phyloP scores from a whole-genome alignment of 2,888 invertebrate species.

The Conchocele bisecta region DNA sequence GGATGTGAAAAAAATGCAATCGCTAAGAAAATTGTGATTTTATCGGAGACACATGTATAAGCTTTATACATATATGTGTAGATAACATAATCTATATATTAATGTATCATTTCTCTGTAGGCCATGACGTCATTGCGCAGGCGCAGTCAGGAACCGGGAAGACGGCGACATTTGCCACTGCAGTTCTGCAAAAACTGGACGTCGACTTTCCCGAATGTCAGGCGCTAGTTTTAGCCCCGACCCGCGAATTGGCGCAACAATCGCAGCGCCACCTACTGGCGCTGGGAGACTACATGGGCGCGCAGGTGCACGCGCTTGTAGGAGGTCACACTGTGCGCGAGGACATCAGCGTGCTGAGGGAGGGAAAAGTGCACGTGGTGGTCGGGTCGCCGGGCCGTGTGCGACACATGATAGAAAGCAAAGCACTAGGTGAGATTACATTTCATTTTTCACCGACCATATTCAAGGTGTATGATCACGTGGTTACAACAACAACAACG shows the following conservation, averaged over 20 bases:
- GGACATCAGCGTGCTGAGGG: conserved; percentile 95
- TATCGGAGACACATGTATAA: no score
- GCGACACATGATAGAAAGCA: conserved; percentile 96
- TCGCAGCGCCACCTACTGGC: conserved; percentile 94
- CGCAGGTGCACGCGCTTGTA: conserved; percentile 98
- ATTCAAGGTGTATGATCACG: no score
- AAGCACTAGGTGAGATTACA: conserved; percentile 89
- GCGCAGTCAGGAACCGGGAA: conserved; percentile 99
- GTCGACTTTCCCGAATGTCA: conserved; percentile 94
- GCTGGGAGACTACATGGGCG: conserved; percentile 98
- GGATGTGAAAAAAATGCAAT: no score
- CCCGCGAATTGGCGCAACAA: conserved; percentile 91
- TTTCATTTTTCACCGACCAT: no score
- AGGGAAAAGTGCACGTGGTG: conserved; percentile 94
- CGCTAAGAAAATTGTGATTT: no score
- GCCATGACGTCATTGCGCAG: conserved; percentile 99
- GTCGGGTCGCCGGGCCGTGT: conserved; percentile 99
- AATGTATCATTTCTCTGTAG: no score
- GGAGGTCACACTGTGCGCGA: conserved; percentile 99
- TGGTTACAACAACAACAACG: no score
- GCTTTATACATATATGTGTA: no score
- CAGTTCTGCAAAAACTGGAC: conserved; percentile 98
- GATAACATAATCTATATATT: no score
- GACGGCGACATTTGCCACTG: conserved; percentile 99
- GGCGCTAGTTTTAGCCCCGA: conserved; percentile 98